phyloP scores from a whole-genome alignment of 2,797 vertebrate species.

The Lerista edwardsae region DNA sequence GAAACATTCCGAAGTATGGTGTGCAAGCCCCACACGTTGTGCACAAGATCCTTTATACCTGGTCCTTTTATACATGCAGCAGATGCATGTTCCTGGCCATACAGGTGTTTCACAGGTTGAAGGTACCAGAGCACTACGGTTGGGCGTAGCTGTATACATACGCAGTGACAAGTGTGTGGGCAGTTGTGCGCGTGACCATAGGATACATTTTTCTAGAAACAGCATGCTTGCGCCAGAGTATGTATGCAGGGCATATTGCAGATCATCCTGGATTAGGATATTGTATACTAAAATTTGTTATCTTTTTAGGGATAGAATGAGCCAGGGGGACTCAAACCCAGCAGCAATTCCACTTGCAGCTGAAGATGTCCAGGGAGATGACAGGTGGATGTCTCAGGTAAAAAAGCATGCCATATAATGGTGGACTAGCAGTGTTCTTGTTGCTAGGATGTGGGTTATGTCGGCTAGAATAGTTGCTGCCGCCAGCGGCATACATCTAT shows the following conservation, averaged over 20 bases:
- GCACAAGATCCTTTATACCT: neutral
- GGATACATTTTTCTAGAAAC: too few species aligned
- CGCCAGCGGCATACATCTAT: accelerated
- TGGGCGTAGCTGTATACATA: too few species aligned
- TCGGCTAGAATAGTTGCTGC: accelerated
- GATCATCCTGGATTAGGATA: neutral
- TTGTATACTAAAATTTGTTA: neutral
- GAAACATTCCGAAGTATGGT: too few species aligned
- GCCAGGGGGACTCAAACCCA: conserved; percentile 87
- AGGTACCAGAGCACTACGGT: too few species aligned
- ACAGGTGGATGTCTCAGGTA: conserved; percentile 96
- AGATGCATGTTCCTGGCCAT: neutral
- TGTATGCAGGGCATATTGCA: too few species aligned
- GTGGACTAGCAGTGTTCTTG: neutral
- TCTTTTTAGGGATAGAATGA: conserved; percentile 84
- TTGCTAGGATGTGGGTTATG: accelerated
- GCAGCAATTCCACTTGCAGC: conserved; percentile 87
- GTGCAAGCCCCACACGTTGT: too few species aligned
- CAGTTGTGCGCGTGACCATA: too few species aligned
- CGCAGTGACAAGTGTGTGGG: neutral
- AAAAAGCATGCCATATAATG: conserved; percentile 3
- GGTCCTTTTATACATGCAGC: neutral
- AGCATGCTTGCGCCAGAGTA: neutral
- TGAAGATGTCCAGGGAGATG: conserved; percentile 90
- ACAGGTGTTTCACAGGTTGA: neutral